Evolutionary conservation across 2,113 vertebrate species (phyloP).

Genomic region (Turdus rufiventris): DNA sequence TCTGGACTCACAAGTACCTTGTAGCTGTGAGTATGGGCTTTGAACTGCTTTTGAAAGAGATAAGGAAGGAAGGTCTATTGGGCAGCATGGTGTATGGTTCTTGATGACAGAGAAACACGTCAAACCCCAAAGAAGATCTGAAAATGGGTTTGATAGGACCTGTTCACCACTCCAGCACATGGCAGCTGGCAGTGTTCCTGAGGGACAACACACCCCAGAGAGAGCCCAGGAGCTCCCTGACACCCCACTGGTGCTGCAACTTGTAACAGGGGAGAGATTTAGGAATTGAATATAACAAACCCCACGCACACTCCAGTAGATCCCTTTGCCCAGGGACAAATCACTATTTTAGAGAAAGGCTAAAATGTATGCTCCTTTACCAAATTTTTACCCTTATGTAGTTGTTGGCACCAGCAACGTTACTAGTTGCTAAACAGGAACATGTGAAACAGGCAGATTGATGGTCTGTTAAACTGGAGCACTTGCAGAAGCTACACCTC

Average conservation of each 20-base stretch:
- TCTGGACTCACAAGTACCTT: too few relatives aligned
- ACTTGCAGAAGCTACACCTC: background rate
- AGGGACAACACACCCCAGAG: background rate
- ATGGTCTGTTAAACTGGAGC: background rate
- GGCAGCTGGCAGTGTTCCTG: background rate
- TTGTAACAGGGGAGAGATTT: background rate
- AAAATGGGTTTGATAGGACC: background rate
- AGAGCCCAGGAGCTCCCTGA: rapidly evolving
- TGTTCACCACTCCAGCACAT: rapidly evolving
- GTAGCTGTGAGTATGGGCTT: background rate
- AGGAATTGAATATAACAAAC: rapidly evolving
- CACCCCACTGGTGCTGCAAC: background rate
- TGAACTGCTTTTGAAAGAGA: background rate
- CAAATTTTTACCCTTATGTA: background rate
- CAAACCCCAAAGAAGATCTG: background rate
- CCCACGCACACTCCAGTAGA: rapidly evolving
- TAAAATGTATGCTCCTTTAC: background rate
- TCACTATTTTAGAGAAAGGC: background rate
- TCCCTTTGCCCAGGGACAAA: background rate
- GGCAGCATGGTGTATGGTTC: rapidly evolving
- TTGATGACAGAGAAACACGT: background rate
- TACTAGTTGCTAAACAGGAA: background rate
- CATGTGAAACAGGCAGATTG: background rate
- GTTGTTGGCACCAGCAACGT: background rate
- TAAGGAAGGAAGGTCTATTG: background rate